Base-by-base conservation (phyloP, 1,140 invertebrate genomes). In the Charaxes varanes region DNA sequence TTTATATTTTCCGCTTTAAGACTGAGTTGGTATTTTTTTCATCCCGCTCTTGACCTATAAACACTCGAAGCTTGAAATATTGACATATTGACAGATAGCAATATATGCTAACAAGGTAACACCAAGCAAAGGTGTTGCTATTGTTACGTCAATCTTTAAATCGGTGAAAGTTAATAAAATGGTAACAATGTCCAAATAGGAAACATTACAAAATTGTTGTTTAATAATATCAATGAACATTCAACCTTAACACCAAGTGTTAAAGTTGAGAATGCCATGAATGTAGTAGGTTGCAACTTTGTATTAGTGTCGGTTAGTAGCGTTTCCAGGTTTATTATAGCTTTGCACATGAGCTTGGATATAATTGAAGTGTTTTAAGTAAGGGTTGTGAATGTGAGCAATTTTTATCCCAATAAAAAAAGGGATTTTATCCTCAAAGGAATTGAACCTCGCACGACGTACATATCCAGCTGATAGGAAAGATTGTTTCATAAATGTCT, bases 141-240 rank as follows among this genome's bases (percentile, higher is more conserved):
- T 51, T 45, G 41, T 51, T 51, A 45, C 41, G 41, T 51, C 41
- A 45, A 51, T 51, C 41, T 51, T 32, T 34, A 35, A 41, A 45
- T 35, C 43, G 28, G 48, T 51, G 48, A 51, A 51, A 51, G 48
- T 33, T 46, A 46, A 46, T 51, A 51, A 51, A 51, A 51, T 48
- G 22, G 41, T 51, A 50, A 50, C 47, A 44, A 31, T 35, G 31
- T 28, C 48, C 41, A 41, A 51, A 45, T 51, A 38, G 32, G 48
- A 27, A 33, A 22, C 17, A 23, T 44, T 44, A 30, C 47, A 50
- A 44, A 24, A 43, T 50, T 50, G 30, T 50, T 5, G 7, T n/a
- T 10, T 16, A 7, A 22, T 4, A 22, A 23, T 10, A 15, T 6
- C 2, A 36, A 12, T 10, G 6, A 2, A 19, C 16, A 43, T 40